Evolutionary conservation across 2,113 vertebrate genomes (phyloP).

Genomic region (Oncorhynchus kisutch): DNA sequence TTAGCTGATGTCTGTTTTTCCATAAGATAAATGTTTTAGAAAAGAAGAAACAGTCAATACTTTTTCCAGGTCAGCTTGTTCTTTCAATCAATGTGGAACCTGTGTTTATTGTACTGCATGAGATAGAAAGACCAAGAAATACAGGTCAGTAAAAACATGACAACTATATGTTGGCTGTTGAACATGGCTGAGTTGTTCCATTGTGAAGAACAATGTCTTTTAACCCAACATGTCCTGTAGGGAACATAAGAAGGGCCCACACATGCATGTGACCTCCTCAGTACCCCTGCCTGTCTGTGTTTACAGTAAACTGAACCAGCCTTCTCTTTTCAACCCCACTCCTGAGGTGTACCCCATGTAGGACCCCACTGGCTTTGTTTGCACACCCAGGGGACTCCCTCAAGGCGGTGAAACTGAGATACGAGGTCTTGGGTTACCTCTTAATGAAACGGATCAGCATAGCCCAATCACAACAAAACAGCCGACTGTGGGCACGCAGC

Average conservation of each 20-base stretch:
- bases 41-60: no score
- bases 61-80: no score
- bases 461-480: constrained; percentile 57
- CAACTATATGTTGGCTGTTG: no score
- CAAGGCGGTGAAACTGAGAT: constrained; percentile 48
- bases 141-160: no score
- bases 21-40: constrained; percentile 7
- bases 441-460: constrained; percentile 67
- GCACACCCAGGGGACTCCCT: constrained; percentile 48
- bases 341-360: constrained; percentile 46
- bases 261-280: constrained; percentile 48
- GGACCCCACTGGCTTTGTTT: constrained; percentile 55
- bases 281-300: constrained; percentile 57
- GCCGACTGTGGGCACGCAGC: constrained; percentile 34
- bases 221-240: no score
- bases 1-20: neutral
- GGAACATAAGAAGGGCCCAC: neutral
- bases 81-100: no score
- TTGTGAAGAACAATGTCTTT: no score
- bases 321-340: constrained; percentile 34
- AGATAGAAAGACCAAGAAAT: no score
- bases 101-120: no score
- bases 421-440: constrained; percentile 66
- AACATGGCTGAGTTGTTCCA: no score
- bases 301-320: constrained; percentile 72